Base-by-base conservation (phyloP, 2,797 vertebrate genomes). In the Lithobates sylvaticus region DNA sequence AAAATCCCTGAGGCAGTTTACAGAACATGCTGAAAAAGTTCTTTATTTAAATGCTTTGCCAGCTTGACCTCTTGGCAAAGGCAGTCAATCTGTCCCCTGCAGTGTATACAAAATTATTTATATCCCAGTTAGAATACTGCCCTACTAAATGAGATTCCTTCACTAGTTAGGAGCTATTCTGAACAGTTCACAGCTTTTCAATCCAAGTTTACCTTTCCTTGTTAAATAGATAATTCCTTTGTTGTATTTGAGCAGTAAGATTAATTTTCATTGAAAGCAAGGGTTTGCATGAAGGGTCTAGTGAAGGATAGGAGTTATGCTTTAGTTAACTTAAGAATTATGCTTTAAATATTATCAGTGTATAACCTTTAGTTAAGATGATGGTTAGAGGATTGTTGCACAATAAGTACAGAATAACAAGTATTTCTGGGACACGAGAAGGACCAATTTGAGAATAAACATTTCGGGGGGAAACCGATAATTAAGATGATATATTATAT, bases 1-100 rank as follows among this genome's bases (percentile, higher is more conserved):
- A 84, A 84, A 80, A 76, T 80, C 86, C 86, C 86, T 65, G n/a
- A 84, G 86, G 86, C 86, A 34, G 70, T 87, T 87, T 87, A 76
- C 44, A 75, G 76, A 87, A 87, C 86, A 87, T 80, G 76, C 81
- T 87, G 81, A 80, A 87, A 87, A 87, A 79, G 71, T 75, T 87
- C 76, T 87, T 84, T 87, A 84, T 87, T 84, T 87, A 87, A 87
- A 87, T 79, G 76, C 44, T 80, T 84, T 87, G 81, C 81, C 81
- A 87, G 70, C 58, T 81, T 87, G 86, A 87, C 86, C 86, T 87
- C 76, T 75, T 87, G 86, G 76, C 81, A 87, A 79, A 84, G 65
- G 71, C 86, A 84, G 86, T 69, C 86, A 84, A 87, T 84, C 71
- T 84, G 76, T 87, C 86, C 86, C 86, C 86, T 71, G 76, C 76